phyloP scores from a whole-genome alignment of 2,797 vertebrate species.

The Pteronotus mesoamericanus region DNA sequence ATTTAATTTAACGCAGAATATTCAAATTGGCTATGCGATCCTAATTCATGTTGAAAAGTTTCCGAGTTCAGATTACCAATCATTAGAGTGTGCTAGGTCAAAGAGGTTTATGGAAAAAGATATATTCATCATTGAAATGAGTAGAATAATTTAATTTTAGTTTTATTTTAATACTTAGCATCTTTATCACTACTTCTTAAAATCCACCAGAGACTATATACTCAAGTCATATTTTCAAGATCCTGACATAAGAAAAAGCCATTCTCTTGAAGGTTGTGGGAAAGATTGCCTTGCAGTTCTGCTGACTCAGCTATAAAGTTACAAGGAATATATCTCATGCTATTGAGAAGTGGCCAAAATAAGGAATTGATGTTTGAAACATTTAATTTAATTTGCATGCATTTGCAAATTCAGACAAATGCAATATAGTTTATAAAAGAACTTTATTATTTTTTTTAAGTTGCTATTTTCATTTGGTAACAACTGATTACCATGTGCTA shows the following conservation, averaged over 20 bases:
- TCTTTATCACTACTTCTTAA: conserved; percentile 43
- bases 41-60: conserved; percentile 55
- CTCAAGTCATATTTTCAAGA: conserved; percentile 54
- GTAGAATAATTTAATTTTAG: conserved; percentile 40
- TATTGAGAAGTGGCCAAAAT: neutral
- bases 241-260: conserved; percentile 40
- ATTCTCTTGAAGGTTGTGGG: conserved; percentile 49
- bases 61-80: conserved; percentile 27
- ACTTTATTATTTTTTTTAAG: neutral
- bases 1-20: conserved; percentile 59
- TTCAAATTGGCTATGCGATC: conserved; percentile 45
- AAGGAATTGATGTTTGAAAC: neutral
- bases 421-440: neutral
- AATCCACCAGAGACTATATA: conserved; percentile 51
- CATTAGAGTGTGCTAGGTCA: conserved; percentile 7
- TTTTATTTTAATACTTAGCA: conserved; percentile 58
- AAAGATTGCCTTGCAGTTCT: neutral
- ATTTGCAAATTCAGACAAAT: conserved; percentile 15
- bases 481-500: neutral
- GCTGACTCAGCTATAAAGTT: conserved; percentile 57
- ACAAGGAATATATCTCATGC: neutral
- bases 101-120: conserved; percentile 32
- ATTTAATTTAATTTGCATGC: neutral
- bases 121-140: conserved; percentile 30
- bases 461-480: neutral